Percentiles rank a stretch among this genome's conserved stretches.
Evolutionary conservation across 2,113 vertebrate species (phyloP).

Genomic region (Semnornis frantzii): DNA sequence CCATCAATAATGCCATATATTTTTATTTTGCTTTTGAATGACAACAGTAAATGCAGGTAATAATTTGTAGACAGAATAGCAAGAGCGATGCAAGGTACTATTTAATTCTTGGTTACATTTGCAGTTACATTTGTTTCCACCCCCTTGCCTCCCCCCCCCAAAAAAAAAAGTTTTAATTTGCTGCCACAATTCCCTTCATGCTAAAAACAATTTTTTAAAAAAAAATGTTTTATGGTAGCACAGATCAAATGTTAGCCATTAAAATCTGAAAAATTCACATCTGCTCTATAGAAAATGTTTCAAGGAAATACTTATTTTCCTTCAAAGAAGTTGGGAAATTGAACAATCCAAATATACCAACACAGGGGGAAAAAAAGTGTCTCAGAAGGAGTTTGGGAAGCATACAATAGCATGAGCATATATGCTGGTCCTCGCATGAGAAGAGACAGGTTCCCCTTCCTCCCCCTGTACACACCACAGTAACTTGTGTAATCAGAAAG

Average conservation of each 20-base stretch:
- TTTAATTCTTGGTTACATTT: conserved; percentile 53
- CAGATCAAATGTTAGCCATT: background rate
- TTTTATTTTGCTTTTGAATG: background rate
- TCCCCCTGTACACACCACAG: background rate
- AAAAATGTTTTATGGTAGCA: background rate
- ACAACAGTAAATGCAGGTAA: conserved; percentile 50
- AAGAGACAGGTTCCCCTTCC: background rate
- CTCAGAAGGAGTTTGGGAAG: background rate
- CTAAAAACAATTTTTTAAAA: background rate
- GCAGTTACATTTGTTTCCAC: conserved; percentile 39
- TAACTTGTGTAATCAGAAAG: conserved; percentile 20
- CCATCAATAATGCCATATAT: background rate
- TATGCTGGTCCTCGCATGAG: background rate
- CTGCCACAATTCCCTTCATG: background rate
- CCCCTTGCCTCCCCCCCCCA: background rate
- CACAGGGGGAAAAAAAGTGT: background rate
- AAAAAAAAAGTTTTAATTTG: background rate
- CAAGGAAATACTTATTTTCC: background rate
- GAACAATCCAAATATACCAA: background rate
- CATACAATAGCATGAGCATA: background rate
- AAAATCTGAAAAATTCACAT: background rate
- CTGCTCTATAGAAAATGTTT: background rate
- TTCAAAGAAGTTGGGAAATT: background rate
- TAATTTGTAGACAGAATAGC: conserved; percentile 21
- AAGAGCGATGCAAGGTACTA: conserved; percentile 17